Percentiles rank a stretch among this genome's conserved stretches.
phyloP scores from a whole-genome alignment of 2,888 invertebrate species.

The Stegana nigrithorax region DNA sequence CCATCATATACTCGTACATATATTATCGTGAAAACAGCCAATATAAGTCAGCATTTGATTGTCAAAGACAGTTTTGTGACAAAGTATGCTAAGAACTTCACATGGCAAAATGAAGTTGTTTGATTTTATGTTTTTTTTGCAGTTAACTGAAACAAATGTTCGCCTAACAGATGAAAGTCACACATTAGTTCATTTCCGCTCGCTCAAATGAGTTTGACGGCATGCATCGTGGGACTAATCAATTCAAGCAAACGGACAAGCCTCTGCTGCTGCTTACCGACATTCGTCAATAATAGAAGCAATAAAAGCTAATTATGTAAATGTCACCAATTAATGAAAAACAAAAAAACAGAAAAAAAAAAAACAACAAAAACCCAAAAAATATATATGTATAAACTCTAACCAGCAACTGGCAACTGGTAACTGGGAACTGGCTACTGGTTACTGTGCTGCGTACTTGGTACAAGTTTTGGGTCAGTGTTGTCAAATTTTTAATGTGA shows the following conservation, averaged over 20 bases:
- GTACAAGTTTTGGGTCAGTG: background rate
- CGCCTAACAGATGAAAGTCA: no score
- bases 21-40: no score
- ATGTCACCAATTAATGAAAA: constrained; percentile 38
- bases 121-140: background rate
- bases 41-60: background rate
- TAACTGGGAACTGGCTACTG: constrained; percentile 38
- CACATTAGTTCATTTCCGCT: constrained; percentile 24
- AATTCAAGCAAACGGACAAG: background rate
- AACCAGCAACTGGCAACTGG: no score
- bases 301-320: constrained; percentile 64
- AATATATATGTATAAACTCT: background rate
- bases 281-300: constrained; percentile 28
- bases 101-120: background rate
- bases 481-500: constrained; percentile 25
- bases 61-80: background rate
- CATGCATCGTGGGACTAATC: constrained; percentile 18
- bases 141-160: background rate
- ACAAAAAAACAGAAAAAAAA: background rate
- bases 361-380: background rate
- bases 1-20: no score
- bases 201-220: background rate
- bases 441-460: constrained; percentile 19
- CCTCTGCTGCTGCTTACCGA: constrained; percentile 2
- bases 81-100: background rate